Conservation (phyloP, 2,113 vertebrate genomes). For the Capreolus pygargus region DNA sequence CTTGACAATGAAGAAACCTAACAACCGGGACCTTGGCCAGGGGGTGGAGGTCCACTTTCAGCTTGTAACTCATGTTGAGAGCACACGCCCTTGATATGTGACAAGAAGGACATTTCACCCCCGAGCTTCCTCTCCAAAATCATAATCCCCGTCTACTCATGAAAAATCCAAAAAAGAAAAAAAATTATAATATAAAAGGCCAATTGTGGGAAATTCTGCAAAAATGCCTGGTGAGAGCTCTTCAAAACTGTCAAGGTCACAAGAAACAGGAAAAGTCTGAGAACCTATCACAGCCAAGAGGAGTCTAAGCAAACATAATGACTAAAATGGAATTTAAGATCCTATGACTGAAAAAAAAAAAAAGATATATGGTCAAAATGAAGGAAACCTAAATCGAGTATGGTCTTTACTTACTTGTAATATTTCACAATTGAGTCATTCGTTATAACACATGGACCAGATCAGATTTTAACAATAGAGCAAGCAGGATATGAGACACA, state of each 20-base stretch:
- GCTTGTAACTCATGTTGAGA: background rate
- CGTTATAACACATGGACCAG: too few relatives aligned
- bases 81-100: rapidly evolving
- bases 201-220: rapidly evolving
- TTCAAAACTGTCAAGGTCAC: background rate
- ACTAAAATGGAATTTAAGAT: background rate
- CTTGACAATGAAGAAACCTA: background rate
- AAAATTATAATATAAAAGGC: too few relatives aligned
- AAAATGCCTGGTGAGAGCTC: background rate
- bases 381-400: background rate
- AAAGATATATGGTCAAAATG: too few relatives aligned
- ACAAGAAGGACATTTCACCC: rapidly evolving
- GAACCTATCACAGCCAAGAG: rapidly evolving
- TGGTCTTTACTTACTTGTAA: background rate
- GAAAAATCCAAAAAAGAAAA: background rate
- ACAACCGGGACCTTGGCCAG: background rate
- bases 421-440: background rate
- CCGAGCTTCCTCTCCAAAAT: background rate
- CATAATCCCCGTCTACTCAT: background rate
- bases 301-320: background rate
- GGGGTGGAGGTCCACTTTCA: too few relatives aligned
- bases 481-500: background rate
- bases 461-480: background rate
- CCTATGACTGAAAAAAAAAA: background rate
- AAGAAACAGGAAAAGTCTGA: background rate